These are phyloP conservation scores for Trachythela sp. DNA, from an alignment of 64 coral and sea anemone genomes.

Conservation along the genomic window DNA sequence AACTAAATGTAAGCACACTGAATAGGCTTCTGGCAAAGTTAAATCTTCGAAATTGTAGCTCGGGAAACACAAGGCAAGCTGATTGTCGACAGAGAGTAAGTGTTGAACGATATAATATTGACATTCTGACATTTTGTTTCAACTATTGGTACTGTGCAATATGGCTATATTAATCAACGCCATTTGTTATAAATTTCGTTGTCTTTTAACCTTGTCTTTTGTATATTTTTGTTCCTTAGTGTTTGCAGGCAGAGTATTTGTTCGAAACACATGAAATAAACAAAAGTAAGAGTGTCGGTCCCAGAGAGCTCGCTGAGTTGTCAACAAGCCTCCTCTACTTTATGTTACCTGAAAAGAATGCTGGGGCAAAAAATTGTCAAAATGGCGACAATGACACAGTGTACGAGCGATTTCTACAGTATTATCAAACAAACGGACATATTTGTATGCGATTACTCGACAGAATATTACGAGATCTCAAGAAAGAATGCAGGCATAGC, in stretches of 20 bases:
- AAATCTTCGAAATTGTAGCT: not conserved
- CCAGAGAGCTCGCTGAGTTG: not conserved
- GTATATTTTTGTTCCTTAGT: not conserved
- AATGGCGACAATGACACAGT: not conserved
- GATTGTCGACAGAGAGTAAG: not conserved
- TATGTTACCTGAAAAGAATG: not conserved
- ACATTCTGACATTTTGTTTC: too few relatives aligned
- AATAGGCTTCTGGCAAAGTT: not conserved
- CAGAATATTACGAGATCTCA: not conserved
- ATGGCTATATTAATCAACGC: not conserved
- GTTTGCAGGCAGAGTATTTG: not conserved
- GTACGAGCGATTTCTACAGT: not conserved
- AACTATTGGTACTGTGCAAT: not conserved
- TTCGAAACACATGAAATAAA: not conserved
- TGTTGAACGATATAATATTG: too few relatives aligned
- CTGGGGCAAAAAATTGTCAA: not conserved
- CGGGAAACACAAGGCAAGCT: not conserved
- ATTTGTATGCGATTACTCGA: not conserved
- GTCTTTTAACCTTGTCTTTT: not conserved
- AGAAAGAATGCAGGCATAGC: not conserved
- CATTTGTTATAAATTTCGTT: not conserved
- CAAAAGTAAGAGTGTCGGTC: not conserved
- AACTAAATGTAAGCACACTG: not conserved
- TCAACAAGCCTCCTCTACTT: constrained; percentile 11
- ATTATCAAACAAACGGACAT: not conserved